Conservation (phyloP, 2,888 invertebrate genomes). For the Colletes collaris region DNA sequence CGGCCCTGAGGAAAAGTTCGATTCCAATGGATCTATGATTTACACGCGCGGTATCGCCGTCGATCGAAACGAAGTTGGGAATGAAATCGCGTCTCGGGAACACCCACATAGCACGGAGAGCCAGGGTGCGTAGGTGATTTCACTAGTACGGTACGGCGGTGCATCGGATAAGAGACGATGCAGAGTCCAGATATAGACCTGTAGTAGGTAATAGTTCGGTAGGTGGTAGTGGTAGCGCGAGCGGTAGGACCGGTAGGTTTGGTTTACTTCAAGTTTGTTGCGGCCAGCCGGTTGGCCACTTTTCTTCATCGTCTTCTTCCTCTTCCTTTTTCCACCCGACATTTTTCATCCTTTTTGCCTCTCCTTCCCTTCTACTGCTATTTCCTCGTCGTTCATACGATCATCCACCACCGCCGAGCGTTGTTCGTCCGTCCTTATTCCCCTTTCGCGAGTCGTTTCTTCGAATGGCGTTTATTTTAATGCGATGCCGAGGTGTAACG, state of each 20-base stretch:
- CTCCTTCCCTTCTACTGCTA: constrained; percentile 19
- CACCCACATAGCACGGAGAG: constrained; percentile 45
- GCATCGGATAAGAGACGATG: constrained; percentile 45
- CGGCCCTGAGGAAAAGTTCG: constrained; percentile 27
- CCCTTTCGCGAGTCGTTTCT: constrained; percentile 11
- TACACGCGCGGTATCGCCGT: constrained; percentile 4
- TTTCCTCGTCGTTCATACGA: constrained; percentile 54
- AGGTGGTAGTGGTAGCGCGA: constrained; percentile 63
- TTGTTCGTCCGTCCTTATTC: neutral
- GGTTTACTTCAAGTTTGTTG: constrained; percentile 71
- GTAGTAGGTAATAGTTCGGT: constrained; percentile 68
- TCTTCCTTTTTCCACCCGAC: constrained; percentile 27
- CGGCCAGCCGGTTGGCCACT: constrained; percentile 70
- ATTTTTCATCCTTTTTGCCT: constrained; percentile 32
- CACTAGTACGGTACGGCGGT: constrained; percentile 52
- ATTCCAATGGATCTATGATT: constrained; percentile 27
- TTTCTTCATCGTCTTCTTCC: constrained; percentile 59
- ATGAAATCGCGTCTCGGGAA: constrained; percentile 18
- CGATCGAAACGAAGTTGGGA: neutral
- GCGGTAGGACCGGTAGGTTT: constrained; percentile 74
- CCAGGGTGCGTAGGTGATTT: constrained; percentile 51
- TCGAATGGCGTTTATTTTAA: constrained; percentile 50
- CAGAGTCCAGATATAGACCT: constrained; percentile 64
- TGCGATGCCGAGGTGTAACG: constrained; percentile 13
- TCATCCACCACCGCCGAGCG: constrained; percentile 32